Conservation (phyloP, 1,140 invertebrate species). For the Choristoneura fumiferana region DNA sequence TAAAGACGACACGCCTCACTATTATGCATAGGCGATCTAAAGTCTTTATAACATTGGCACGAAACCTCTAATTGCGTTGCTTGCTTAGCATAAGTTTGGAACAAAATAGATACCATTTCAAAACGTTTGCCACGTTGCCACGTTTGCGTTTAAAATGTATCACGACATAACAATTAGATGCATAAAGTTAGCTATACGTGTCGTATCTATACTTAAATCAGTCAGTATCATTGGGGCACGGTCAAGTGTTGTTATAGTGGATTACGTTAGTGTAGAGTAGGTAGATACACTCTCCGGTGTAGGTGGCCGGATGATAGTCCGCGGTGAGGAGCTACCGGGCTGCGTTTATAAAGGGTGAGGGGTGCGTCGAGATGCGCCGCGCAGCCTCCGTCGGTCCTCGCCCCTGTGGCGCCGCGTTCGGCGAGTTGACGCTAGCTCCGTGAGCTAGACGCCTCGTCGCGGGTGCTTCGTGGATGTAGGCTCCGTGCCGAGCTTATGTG, state of each 20-base stretch:
- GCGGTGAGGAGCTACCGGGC: slow-evolving; percentile 19
- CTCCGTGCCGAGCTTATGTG: slow-evolving; percentile 49
- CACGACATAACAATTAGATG: too few species aligned
- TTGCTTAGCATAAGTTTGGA: too few species aligned
- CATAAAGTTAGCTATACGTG: too few species aligned
- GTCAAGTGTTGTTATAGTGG: neutral
- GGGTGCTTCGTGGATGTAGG: slow-evolving; percentile 45
- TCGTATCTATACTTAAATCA: too few species aligned
- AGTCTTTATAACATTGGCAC: too few species aligned
- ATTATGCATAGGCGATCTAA: too few species aligned
- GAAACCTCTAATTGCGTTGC: too few species aligned
- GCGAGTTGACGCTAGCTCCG: slow-evolving; percentile 47
- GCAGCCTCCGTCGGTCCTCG: slow-evolving; percentile 60
- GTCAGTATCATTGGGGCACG: neutral
- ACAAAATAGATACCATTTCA: too few species aligned
- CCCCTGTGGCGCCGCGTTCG: slow-evolving; percentile 59
- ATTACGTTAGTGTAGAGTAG: slow-evolving; percentile 11
- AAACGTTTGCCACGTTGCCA: too few species aligned
- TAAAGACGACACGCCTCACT: too few species aligned
- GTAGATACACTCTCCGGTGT: neutral
- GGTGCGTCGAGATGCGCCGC: slow-evolving; percentile 69
- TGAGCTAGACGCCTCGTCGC: slow-evolving; percentile 46
- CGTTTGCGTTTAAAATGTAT: too few species aligned
- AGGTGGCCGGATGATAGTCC: slow-evolving; percentile 14
- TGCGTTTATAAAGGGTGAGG: slow-evolving; percentile 48